Evolutionary conservation across 2,113 vertebrate genomes (phyloP), one percentile per base, ranked within the genome.

Genomic region (Morone saxatilis): DNA sequence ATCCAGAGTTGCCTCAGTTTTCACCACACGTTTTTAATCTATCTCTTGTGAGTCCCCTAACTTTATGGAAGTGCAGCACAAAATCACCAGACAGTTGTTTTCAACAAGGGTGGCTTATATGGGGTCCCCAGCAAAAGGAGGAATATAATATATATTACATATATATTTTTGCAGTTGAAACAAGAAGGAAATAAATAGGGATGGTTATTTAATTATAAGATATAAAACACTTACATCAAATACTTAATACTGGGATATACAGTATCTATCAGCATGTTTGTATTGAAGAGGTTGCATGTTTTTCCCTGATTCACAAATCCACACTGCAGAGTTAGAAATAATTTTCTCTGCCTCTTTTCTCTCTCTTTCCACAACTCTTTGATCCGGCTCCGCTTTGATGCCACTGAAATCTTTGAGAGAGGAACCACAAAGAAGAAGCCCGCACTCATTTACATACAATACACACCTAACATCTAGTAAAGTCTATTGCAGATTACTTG

Each of bases 361-460:
- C 20, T 54, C 70, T 3, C 65, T 84, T 85, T 59, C 71, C 54
- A 14, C 73, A 41, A 16, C 81, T 68, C 83, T 86, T 87, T 91
- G 77, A 92, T 87, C 56, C 48, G 1, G 36, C 57, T 78, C 57
- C 60, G 41, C 75, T 86, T 86, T 87, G 84, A 83, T 63, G 63
- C 41, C 62, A 8, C 19, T 25, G 14, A 76, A 71, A 68, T 63
- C 56, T 65, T 81, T 2, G 36, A 38, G 54, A 25, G 53, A 82
- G 17, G 72, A 40, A 36, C 60, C 63, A 48, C 65, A 71, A 78
- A 79, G 81, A 31, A 53, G 50, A 56, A 14, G 31, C 25, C 50
- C 48, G 61, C 1, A 4, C 81, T 87, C 71, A 92, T 92, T 92
- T 90, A 41, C 83, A 84, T 88, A 76, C 83, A 70, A 51, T 17